Base-by-base conservation (phyloP, 2,797 vertebrate species). In the Clarias laeviceps region DNA sequence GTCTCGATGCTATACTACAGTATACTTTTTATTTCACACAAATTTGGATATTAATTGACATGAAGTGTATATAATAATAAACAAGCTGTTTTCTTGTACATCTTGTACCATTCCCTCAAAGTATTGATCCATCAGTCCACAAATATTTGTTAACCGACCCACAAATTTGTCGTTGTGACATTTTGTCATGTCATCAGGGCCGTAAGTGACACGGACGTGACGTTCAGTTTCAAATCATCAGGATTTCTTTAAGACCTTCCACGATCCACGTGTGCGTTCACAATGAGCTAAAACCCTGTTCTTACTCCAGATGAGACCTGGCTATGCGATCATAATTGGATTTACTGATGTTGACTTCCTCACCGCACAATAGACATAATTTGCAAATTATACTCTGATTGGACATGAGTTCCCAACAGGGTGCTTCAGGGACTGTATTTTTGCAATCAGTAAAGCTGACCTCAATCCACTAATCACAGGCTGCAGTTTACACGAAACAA, bases 111-210 rank as follows among this genome's bases (percentile, higher is more conserved):
- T 50, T 29, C 32, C 6, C 14, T 74, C 24, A 54, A 32, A 77
- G 7, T 64, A 85, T 85, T 54, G 84, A 83, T 83, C 69, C 24
- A 32, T 57, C 66, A 50, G 27, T 17, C 27, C 14, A 54, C 84
- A 86, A 89, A 85, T 87, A 88, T 85, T 87, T 82, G 88, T 78
- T 7, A 27, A 24, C 54, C 27, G 20, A 50, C 37, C 70, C 64
- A 54, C 20, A 76, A 69, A 69, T 59, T 45, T 79, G 85, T 85
- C 81, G 73, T 12, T 15, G 1, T 68, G 84, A 84, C 84, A 50
- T 84, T 7, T 59, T 22, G 17, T 12, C 69, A 70, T 50, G 27
- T 18, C 34, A 64, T 79, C 29, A n/a, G 32, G 24, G 29, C 7
- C 57, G 24, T 22, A 24, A 24, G 8, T 40, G 32, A 72, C 70